Percentiles rank a stretch among this genome's conserved stretches.
Evolutionary conservation across 2,888 invertebrate species (phyloP).

Genomic region (Acleris emargana): DNA sequence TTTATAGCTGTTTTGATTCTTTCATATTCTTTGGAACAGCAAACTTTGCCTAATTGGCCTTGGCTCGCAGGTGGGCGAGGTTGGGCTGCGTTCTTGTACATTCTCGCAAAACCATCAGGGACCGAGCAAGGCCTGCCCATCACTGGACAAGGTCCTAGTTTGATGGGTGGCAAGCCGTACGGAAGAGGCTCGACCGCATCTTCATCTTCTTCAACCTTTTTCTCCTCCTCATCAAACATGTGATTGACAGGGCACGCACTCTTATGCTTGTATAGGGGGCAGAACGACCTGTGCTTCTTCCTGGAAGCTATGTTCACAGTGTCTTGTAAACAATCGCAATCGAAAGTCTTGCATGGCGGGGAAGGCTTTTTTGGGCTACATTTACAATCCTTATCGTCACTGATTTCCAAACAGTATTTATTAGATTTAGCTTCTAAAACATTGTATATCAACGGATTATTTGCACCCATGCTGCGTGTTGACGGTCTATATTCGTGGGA

Average conservation of each 20-base stretch:
- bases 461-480: conserved; percentile 42
- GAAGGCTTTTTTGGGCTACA: conserved; percentile 67
- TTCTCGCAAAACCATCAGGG: conserved; percentile 74
- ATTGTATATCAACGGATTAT: conserved; percentile 50
- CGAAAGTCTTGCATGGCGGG: conserved; percentile 71
- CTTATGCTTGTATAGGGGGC: conserved; percentile 72
- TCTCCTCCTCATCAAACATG: conserved; percentile 62
- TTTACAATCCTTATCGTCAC: conserved; percentile 68
- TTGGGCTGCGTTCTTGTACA: conserved; percentile 68
- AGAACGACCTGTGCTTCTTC: conserved; percentile 68
- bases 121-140: conserved; percentile 72
- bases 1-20: conserved; percentile 73
- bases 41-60: conserved; percentile 72
- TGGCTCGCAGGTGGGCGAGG: conserved; percentile 67
- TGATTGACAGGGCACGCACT: conserved; percentile 64
- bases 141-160: conserved; percentile 76
- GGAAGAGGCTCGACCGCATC: conserved; percentile 69
- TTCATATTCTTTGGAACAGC: conserved; percentile 76
- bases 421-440: conserved; percentile 45
- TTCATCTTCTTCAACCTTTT: conserved; percentile 64
- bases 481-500: conserved; percentile 41
- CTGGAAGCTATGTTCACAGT: conserved; percentile 55
- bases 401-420: conserved; percentile 42
- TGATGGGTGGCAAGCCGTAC: conserved; percentile 73
- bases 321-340: conserved; percentile 70